Conservation (phyloP, 1,140 invertebrate species). For the Brachystomella parvula region DNA sequence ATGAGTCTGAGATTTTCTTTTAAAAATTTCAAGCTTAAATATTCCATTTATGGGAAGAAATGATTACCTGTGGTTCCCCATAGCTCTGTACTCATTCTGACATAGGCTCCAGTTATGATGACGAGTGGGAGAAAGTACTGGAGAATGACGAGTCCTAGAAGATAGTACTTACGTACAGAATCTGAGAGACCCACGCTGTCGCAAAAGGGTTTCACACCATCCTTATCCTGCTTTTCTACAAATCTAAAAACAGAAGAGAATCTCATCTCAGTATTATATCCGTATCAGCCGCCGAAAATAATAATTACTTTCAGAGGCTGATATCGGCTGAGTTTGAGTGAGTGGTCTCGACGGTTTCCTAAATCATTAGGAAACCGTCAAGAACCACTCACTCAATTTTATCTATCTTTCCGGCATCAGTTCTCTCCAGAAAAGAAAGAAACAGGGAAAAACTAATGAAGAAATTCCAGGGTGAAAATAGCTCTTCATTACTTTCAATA, state of each 20-base stretch:
- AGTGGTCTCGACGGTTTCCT: too few relatives aligned
- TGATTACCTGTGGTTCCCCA: conserved; percentile 57
- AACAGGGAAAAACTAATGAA: too few relatives aligned
- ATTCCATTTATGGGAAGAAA: too few relatives aligned
- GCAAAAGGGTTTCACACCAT: conserved; percentile 51
- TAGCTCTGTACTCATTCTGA: conserved; percentile 63
- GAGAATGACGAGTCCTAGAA: conserved; percentile 49
- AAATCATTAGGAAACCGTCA: too few relatives aligned
- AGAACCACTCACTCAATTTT: too few relatives aligned
- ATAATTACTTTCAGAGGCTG: too few relatives aligned
- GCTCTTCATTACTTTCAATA: too few relatives aligned
- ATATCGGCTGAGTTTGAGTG: too few relatives aligned
- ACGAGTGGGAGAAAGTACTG: conserved; percentile 68
- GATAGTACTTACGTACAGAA: conserved; percentile 51
- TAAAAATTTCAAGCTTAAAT: not conserved
- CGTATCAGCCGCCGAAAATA: too few relatives aligned
- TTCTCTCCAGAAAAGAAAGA: too few relatives aligned
- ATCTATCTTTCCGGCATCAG: too few relatives aligned
- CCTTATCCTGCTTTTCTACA: conserved; percentile 39
- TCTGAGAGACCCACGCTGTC: conserved; percentile 49
- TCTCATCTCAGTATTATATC: not conserved
- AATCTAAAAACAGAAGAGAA: conserved; percentile 24
- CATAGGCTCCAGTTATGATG: conserved; percentile 69
- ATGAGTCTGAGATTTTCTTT: not conserved
- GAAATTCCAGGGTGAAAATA: too few relatives aligned